Evolutionary conservation across 2,888 invertebrate genomes (phyloP).

Genomic region (Stenoptilia bipunctidactyla): DNA sequence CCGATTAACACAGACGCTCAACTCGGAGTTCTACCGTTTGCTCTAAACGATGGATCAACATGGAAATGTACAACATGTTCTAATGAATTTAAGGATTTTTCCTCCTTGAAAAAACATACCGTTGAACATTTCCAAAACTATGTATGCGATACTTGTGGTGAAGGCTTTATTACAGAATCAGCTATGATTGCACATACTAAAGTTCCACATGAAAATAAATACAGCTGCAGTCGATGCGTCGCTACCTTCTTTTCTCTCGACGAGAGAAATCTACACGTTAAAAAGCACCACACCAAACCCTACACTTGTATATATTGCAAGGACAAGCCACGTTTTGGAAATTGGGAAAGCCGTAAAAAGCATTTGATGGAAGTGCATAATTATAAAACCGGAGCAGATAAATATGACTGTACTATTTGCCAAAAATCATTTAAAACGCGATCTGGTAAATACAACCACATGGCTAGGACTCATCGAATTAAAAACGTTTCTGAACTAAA

Average conservation of each 20-base stretch:
- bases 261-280: constrained; percentile 51
- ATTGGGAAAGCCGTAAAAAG: constrained; percentile 54
- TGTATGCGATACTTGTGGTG: constrained; percentile 60
- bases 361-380: constrained; percentile 58
- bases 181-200: constrained; percentile 58
- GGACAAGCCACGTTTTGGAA: constrained; percentile 55
- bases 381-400: constrained; percentile 49
- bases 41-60: constrained; percentile 43
- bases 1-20: constrained; percentile 49
- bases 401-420: constrained; percentile 52
- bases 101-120: constrained; percentile 53
- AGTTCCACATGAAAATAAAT: constrained; percentile 57
- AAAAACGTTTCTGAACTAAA: constrained; percentile 55
- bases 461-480: constrained; percentile 51
- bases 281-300: constrained; percentile 53
- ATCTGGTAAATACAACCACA: constrained; percentile 59
- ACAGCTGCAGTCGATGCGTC: constrained; percentile 51
- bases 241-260: constrained; percentile 52
- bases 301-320: constrained; percentile 57
- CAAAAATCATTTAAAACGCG: constrained; percentile 56
- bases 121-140: constrained; percentile 58
- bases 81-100: constrained; percentile 54
- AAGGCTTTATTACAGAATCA: constrained; percentile 58
- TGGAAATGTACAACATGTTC: constrained; percentile 61
- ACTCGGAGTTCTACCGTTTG: constrained; percentile 50